phyloP scores from a whole-genome alignment of 2,888 invertebrate species.

The Tipula vernalis region DNA sequence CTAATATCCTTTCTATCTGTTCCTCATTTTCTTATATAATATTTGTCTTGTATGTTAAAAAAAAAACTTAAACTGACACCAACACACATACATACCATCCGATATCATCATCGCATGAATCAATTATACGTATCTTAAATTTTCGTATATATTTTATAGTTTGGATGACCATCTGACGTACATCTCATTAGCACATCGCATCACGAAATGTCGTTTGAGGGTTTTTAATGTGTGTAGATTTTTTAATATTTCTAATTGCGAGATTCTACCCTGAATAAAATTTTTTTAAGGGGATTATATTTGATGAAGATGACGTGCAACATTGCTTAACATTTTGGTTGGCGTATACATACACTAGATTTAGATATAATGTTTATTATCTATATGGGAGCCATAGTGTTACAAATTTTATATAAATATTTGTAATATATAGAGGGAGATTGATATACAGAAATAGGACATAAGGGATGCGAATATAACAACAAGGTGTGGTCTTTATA shows the following conservation, averaged over 20 bases:
- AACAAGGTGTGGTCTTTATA: neutral
- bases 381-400: neutral
- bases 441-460: neutral
- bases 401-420: neutral
- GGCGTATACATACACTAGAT: neutral
- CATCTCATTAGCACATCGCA: neutral
- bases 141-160: neutral
- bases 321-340: neutral
- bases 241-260: neutral
- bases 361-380: neutral
- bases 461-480: neutral
- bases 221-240: neutral
- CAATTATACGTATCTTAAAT: neutral
- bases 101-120: neutral
- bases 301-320: neutral
- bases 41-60: neutral
- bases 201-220: neutral
- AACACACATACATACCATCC: neutral
- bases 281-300: neutral
- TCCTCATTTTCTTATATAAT: neutral
- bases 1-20: slow-evolving; percentile 4
- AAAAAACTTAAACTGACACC: neutral
- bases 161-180: neutral
- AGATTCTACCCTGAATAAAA: neutral
- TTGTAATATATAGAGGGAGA: neutral